Conservation (phyloP, 2,888 invertebrate genomes). For the Scaptomyza reducta region DNA sequence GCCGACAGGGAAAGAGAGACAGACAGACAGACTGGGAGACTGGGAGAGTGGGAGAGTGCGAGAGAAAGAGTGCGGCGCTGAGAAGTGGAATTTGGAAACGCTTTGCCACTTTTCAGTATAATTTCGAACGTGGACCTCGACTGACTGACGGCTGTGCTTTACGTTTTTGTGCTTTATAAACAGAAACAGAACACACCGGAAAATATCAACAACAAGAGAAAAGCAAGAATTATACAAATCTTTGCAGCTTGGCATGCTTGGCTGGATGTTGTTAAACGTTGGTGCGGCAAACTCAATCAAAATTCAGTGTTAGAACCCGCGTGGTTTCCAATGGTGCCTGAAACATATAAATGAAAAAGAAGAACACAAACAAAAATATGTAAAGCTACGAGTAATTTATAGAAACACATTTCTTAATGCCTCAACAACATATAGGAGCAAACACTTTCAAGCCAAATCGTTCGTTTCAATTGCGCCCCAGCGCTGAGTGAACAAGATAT, state of each 20-base stretch:
- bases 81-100: constrained; percentile 76
- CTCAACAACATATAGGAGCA: constrained; percentile 14
- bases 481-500: constrained; percentile 56
- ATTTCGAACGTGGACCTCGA: constrained; percentile 67
- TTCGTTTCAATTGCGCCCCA: constrained; percentile 51
- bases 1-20: constrained; percentile 23
- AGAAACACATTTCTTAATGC: constrained; percentile 29
- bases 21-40: constrained; percentile 14
- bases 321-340: constrained; percentile 40
- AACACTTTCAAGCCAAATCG: constrained; percentile 39
- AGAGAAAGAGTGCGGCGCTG: constrained; percentile 27
- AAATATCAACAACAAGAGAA: constrained; percentile 38
- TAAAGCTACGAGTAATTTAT: constrained; percentile 53
- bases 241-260: too few relatives aligned
- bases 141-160: constrained; percentile 50
- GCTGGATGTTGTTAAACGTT: too few relatives aligned
- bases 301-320: constrained; percentile 17
- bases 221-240: constrained; percentile 15
- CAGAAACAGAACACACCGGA: constrained; percentile 48
- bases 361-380: constrained; percentile 35
- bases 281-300: constrained; percentile 15
- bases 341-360: constrained; percentile 11
- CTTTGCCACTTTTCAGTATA: constrained; percentile 72
- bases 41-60: neutral
- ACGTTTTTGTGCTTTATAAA: constrained; percentile 35